Conservation (phyloP, 2,797 vertebrate genomes). For the Macropus fuliginosus region DNA sequence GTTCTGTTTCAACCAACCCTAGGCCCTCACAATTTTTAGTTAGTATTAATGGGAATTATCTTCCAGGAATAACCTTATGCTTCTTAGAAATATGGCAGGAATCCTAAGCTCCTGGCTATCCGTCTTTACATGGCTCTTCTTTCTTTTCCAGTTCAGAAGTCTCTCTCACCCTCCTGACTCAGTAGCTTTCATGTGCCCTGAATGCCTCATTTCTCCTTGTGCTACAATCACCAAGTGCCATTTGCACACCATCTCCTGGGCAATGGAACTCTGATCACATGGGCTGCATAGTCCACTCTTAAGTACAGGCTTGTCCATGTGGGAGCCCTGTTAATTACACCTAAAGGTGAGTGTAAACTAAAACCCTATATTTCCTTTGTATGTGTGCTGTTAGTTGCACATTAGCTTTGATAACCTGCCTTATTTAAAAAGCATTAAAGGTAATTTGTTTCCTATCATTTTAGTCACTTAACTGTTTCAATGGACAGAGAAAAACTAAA, state of each 20-base stretch:
- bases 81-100: not conserved
- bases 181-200: not conserved
- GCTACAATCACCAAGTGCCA: not conserved
- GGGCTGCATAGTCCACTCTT: not conserved
- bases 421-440: constrained; percentile 74
- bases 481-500: constrained; percentile 33
- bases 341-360: constrained; percentile 71
- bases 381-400: constrained; percentile 55
- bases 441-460: constrained; percentile 48
- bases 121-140: not conserved
- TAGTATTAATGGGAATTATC: not conserved
- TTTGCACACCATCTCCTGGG: not conserved
- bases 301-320: not conserved
- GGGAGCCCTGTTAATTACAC: constrained; percentile 14
- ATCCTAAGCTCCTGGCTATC: not conserved
- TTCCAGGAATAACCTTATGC: not conserved
- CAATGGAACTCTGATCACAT: not conserved
- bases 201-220: not conserved
- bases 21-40: not conserved
- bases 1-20: not conserved
- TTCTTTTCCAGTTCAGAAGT: not conserved
- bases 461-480: constrained; percentile 41
- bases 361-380: constrained; percentile 61
- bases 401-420: not conserved
- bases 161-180: not conserved